phyloP scores from a whole-genome alignment of 2,113 vertebrate species.

The Bubo scandiacus region DNA sequence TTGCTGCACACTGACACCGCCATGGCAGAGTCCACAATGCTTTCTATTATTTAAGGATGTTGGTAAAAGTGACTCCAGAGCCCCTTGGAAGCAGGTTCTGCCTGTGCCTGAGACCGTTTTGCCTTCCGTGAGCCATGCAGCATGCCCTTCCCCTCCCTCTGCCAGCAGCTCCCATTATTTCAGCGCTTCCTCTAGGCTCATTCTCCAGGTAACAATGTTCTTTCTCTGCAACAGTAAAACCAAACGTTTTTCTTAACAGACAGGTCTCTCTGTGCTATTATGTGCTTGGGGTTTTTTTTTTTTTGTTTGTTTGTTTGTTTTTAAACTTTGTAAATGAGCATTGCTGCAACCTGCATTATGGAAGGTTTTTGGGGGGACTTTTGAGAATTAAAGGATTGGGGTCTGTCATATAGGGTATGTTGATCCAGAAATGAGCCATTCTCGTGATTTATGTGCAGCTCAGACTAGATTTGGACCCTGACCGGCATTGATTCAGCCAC shows the following conservation, averaged over 20 bases:
- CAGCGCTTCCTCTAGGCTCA: background rate
- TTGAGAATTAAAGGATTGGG: background rate
- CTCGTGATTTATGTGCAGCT: background rate
- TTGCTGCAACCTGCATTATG: background rate
- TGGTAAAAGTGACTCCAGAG: background rate
- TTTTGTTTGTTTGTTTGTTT: background rate
- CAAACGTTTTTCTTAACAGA: background rate
- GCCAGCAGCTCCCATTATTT: background rate
- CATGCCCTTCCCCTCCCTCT: background rate
- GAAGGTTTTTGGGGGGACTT: background rate
- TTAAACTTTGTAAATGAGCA: background rate
- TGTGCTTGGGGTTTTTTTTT: background rate
- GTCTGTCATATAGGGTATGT: background rate
- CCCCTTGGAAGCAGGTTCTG: background rate
- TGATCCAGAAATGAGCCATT: background rate
- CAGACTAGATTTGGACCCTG: background rate
- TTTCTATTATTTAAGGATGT: background rate
- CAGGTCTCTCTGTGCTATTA: background rate
- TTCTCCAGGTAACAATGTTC: constrained; percentile 59
- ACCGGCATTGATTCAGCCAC: background rate
- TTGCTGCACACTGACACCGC: accelerated
- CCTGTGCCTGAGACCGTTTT: background rate
- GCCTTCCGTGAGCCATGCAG: background rate
- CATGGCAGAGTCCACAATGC: background rate
- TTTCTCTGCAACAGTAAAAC: background rate